Conservation (phyloP, 2,888 invertebrate genomes). For the Lomographa bimaculata region DNA sequence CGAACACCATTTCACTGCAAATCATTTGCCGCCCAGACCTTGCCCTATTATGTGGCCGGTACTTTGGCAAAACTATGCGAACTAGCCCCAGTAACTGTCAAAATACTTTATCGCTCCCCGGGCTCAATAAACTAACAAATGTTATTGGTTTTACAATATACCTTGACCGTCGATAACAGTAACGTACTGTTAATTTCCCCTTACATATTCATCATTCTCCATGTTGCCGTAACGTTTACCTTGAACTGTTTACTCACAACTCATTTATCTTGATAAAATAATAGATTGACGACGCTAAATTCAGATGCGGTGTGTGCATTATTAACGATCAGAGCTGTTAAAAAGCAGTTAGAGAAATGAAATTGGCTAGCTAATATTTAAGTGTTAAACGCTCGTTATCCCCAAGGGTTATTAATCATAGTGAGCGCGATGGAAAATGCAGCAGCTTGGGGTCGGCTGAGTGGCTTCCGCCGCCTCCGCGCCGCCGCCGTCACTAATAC, state of each 20-base stretch:
- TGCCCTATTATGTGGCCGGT: constrained; percentile 18
- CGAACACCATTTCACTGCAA: constrained; percentile 31
- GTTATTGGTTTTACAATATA: constrained; percentile 22
- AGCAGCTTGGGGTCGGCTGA: constrained; percentile 26
- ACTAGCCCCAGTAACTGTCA: constrained; percentile 22
- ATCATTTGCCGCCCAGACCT: constrained; percentile 27
- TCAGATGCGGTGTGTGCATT: background rate
- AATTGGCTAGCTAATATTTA: constrained; percentile 48
- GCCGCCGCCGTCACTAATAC: constrained; percentile 36
- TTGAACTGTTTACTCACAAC: constrained; percentile 8
- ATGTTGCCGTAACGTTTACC: constrained; percentile 8
- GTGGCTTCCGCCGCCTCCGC: constrained; percentile 22
- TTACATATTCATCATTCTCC: constrained; percentile 10
- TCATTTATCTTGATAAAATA: too few relatives aligned
- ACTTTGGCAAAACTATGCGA: constrained; percentile 16
- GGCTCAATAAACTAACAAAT: constrained; percentile 15
- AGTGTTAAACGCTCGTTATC: constrained; percentile 38
- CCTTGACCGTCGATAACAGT: constrained; percentile 8
- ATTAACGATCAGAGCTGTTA: constrained; percentile 9
- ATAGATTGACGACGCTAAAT: too few relatives aligned
- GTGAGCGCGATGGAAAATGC: constrained; percentile 34
- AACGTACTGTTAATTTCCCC: background rate
- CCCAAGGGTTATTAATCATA: constrained; percentile 50
- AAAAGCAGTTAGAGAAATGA: constrained; percentile 35
- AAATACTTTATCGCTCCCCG: constrained; percentile 22